A percentile compares a stretch with the other conserved stretches of the same genome.
These are phyloP conservation scores for Nerophis ophidion DNA, from an alignment of 2,113 vertebrate species.

Conservation along the genomic window DNA sequence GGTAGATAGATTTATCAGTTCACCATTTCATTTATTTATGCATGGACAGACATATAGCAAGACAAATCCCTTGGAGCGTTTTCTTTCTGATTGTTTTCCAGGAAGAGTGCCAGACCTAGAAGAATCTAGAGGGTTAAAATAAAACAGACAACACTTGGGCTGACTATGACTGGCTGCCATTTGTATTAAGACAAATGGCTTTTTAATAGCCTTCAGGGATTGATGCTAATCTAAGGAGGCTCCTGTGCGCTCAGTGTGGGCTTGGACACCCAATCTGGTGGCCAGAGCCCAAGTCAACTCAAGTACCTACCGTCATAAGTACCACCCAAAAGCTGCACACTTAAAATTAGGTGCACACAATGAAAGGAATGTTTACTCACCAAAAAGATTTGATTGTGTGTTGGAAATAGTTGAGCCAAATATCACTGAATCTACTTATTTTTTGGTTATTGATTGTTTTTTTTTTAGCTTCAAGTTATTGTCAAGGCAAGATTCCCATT, in stretches of 20 bases:
- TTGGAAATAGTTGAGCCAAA: background rate
- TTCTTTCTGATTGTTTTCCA: background rate
- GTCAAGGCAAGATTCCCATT: background rate
- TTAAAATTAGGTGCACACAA: background rate
- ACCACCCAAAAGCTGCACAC: conserved; percentile 10
- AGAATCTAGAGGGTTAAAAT: conserved; percentile 55
- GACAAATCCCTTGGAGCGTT: too few species aligned
- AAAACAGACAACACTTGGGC: conserved; percentile 54
- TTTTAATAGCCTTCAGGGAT: conserved; percentile 67
- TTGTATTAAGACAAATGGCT: conserved; percentile 64
- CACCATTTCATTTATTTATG: too few species aligned
- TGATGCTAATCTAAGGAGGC: conserved; percentile 60
- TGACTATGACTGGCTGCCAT: conserved; percentile 57
- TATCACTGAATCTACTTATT: background rate
- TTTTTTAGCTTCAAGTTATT: too few species aligned
- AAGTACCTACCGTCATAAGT: conserved; percentile 9
- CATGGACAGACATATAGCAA: too few species aligned
- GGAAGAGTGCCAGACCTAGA: conserved; percentile 6
- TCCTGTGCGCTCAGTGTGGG: conserved; percentile 47
- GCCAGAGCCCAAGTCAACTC: conserved; percentile 27
- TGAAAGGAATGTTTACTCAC: background rate
- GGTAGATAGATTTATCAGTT: too few species aligned
- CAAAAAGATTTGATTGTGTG: background rate
- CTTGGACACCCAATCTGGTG: conserved; percentile 45
- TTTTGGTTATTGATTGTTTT: too few species aligned